phyloP scores from a whole-genome alignment of 2,113 vertebrate species.

The Camelus dromedarius region DNA sequence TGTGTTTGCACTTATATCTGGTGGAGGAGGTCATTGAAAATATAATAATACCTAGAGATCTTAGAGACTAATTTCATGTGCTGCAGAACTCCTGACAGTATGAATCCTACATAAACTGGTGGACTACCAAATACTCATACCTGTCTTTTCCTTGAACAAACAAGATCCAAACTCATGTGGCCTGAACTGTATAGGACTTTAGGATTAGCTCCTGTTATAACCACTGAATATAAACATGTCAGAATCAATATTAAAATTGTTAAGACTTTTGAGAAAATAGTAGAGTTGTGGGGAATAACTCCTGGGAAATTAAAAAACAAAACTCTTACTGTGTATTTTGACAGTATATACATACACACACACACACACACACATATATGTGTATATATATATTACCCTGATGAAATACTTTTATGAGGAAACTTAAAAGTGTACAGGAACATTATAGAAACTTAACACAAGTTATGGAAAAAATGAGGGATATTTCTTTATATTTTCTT shows the following conservation, averaged over 20 bases:
- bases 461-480: neutral
- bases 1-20: neutral
- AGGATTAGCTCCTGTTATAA: neutral
- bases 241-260: slow-evolving; percentile 11
- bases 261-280: neutral
- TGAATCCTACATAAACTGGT: neutral
- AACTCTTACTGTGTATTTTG: neutral
- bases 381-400: neutral
- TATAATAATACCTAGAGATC: neutral
- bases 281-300: neutral
- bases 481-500: neutral
- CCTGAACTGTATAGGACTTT: neutral
- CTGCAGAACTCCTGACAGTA: neutral
- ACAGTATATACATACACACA: too few species aligned
- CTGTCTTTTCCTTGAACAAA: neutral
- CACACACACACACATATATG: too few species aligned
- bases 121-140: neutral
- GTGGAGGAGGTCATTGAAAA: neutral
- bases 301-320: neutral
- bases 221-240: neutral
- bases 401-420: slow-evolving; percentile 4
- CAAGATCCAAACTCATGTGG: neutral
- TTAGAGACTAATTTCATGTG: neutral
- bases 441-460: neutral
- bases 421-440: neutral